Conservation (phyloP, 2,113 vertebrate genomes). For the Turdus rufiventris region DNA sequence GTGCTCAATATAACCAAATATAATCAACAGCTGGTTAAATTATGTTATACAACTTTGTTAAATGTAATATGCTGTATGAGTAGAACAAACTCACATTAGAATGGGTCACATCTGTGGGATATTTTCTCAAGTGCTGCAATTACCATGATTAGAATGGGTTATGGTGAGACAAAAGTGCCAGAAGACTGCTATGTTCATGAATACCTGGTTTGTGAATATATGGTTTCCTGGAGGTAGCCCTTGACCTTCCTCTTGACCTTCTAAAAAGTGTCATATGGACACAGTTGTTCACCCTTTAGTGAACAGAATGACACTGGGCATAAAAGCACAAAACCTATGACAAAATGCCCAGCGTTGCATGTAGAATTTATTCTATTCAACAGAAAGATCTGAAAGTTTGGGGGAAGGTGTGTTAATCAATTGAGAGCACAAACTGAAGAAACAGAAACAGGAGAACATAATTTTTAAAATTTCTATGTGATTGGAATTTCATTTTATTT, state of each 20-base stretch:
- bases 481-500: not conserved
- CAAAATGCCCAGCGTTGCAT: not conserved
- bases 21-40: not conserved
- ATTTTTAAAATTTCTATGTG: not conserved
- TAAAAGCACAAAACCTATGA: not conserved
- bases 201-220: not conserved
- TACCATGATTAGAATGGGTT: not conserved
- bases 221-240: not conserved
- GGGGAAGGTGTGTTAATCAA: not conserved
- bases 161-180: not conserved
- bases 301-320: not conserved
- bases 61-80: not conserved
- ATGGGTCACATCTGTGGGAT: not conserved
- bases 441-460: not conserved
- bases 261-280: not conserved
- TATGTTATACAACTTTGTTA: not conserved
- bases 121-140: slow-evolving; percentile 11
- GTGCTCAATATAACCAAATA: not conserved
- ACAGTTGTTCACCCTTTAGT: not conserved
- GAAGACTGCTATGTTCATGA: not conserved
- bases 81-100: not conserved
- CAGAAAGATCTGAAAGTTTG: not conserved
- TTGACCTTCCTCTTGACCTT: not conserved
- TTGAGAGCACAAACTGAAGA: not conserved
- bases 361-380: not conserved